A percentile compares a stretch with the other conserved stretches of the same genome.
Conservation (phyloP, 1,140 invertebrate genomes). For the Drosophila simulans region DNA sequence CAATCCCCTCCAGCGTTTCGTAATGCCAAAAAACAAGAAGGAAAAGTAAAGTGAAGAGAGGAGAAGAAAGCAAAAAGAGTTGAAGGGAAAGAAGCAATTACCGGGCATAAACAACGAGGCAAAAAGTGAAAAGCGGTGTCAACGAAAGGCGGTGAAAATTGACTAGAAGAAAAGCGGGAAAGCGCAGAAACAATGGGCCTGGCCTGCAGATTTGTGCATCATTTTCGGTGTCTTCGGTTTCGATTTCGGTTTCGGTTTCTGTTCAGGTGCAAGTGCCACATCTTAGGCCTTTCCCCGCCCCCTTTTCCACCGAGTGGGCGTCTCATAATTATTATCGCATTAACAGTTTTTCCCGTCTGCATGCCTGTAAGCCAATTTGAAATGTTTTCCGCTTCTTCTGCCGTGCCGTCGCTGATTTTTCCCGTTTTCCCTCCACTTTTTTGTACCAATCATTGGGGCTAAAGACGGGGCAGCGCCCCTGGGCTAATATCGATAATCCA, state of each 20-base stretch:
- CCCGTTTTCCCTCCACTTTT: conserved; percentile 2
- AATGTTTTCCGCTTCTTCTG: conserved; percentile 3
- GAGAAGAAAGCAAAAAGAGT: not conserved
- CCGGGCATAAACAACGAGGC: conserved; percentile 14
- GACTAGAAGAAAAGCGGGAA: conserved; percentile 25
- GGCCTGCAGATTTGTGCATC: conserved; percentile 20
- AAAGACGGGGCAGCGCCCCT: conserved; percentile 25
- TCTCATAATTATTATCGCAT: conserved; percentile 53
- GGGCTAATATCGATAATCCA: conserved; percentile 33
- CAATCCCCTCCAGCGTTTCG: conserved; percentile 14
- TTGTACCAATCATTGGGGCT: conserved; percentile 37
- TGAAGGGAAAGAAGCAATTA: conserved; percentile 26
- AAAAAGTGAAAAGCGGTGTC: conserved; percentile 41
- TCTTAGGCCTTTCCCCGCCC: not conserved
- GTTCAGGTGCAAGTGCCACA: not conserved
- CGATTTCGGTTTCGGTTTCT: conserved; percentile 3
- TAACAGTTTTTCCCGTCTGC: conserved; percentile 35
- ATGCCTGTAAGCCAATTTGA: conserved; percentile 43
- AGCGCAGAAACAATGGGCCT: conserved; percentile 6
- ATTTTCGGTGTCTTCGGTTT: conserved; percentile 19
- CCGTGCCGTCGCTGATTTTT: conserved; percentile 8
- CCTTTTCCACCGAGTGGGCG: not conserved
- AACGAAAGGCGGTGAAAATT: conserved; percentile 40
- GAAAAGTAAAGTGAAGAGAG: not conserved
- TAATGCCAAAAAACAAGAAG: conserved; percentile 14